Evolutionary conservation across 2,797 vertebrate genomes (phyloP).

Genomic region (Epinephelus awoara): DNA sequence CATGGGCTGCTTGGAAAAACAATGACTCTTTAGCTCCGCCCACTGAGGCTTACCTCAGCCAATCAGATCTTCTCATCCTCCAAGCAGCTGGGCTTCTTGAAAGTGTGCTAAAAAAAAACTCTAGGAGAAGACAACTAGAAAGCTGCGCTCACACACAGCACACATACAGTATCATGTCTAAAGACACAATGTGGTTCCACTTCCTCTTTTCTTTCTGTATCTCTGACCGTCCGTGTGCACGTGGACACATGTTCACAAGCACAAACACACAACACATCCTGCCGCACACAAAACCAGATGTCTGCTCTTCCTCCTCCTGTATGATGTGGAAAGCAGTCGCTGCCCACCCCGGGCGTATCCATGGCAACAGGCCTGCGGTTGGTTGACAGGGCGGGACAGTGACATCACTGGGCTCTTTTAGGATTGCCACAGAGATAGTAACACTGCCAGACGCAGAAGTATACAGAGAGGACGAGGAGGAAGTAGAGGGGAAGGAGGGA

Average conservation of each 20-base stretch:
- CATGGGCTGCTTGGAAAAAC: neutral
- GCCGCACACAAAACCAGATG: constrained; percentile 61
- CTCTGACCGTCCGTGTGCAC: constrained; percentile 24
- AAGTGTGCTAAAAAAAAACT: neutral
- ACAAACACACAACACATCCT: constrained; percentile 7
- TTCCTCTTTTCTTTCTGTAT: constrained; percentile 21
- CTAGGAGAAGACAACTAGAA: constrained; percentile 13
- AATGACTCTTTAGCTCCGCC: neutral
- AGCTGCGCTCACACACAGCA: neutral
- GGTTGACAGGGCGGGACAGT: constrained; percentile 60
- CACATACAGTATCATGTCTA: constrained; percentile 5
- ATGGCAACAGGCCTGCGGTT: constrained; percentile 66
- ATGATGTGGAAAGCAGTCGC: constrained; percentile 72
- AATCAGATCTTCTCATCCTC: neutral
- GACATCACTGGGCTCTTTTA: constrained; percentile 64
- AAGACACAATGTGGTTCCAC: constrained; percentile 22
- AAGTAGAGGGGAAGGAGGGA: constrained; percentile 9
- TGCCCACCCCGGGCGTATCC: constrained; percentile 57
- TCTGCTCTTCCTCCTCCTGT: constrained; percentile 71
- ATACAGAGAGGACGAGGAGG: neutral
- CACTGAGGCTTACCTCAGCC: constrained; percentile 4
- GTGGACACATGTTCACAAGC: neutral
- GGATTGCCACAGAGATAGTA: constrained; percentile 51
- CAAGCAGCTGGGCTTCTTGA: neutral
- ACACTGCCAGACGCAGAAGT: constrained; percentile 23